phyloP scores from a whole-genome alignment of 1,140 invertebrate genomes.

The Metaphire vulgaris region DNA sequence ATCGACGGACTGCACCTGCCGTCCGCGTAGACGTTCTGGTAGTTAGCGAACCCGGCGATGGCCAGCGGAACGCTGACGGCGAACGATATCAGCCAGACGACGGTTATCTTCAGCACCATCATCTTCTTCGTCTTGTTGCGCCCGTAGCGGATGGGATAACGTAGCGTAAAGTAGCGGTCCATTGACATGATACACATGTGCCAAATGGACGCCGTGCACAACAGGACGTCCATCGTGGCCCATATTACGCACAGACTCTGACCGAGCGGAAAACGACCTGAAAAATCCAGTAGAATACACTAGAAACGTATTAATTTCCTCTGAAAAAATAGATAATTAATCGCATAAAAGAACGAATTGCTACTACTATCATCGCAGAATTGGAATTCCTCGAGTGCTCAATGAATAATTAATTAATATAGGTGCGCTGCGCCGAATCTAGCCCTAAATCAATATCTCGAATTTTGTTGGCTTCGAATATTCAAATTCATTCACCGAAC shows the following conservation, averaged over 20 bases:
- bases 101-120: slow-evolving; percentile 79
- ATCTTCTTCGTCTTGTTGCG: slow-evolving; percentile 76
- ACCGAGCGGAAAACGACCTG: slow-evolving; percentile 85
- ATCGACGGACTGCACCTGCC: slow-evolving; percentile 62
- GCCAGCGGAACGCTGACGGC: slow-evolving; percentile 80
- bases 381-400: too few species aligned
- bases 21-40: slow-evolving; percentile 50
- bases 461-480: too few species aligned
- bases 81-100: slow-evolving; percentile 81
- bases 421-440: too few species aligned
- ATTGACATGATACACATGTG: slow-evolving; percentile 96
- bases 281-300: too few species aligned
- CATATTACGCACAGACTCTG: slow-evolving; percentile 84
- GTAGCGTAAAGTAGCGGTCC: slow-evolving; percentile 65
- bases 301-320: too few species aligned
- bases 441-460: too few species aligned
- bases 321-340: too few species aligned
- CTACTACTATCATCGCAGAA: too few species aligned
- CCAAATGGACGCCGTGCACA: slow-evolving; percentile 87
- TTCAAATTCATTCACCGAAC: too few species aligned
- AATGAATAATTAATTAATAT: too few species aligned
- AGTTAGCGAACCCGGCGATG: slow-evolving; percentile 67
- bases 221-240: slow-evolving; percentile 87
- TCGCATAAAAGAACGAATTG: too few species aligned
- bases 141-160: slow-evolving; percentile 80